Conservation (phyloP, 2,888 invertebrate species). For the Agrenia bidenticulata region DNA sequence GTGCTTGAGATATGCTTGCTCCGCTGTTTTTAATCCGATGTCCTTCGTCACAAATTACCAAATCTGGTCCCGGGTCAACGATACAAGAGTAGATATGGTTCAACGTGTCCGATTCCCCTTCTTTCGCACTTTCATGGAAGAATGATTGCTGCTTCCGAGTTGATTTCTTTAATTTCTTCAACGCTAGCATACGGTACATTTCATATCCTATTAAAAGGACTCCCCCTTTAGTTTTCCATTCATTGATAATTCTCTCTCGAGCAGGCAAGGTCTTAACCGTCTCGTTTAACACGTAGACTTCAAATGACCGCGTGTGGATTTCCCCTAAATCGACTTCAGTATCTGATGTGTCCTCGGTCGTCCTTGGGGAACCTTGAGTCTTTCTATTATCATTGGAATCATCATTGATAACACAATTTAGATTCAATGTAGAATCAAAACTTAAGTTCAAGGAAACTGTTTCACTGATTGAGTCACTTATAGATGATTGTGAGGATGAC, state of each 20-base stretch:
- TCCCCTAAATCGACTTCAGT: constrained; percentile 64
- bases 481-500: not conserved
- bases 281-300: constrained; percentile 88
- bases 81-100: constrained; percentile 76
- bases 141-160: constrained; percentile 58
- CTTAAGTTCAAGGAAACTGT: constrained; percentile 16
- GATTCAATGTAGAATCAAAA: constrained; percentile 18
- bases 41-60: constrained; percentile 91
- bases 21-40: constrained; percentile 98
- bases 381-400: not conserved
- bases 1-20: constrained; percentile 90
- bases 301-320: constrained; percentile 76
- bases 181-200: constrained; percentile 84
- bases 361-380: not conserved
- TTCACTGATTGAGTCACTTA: constrained; percentile 12
- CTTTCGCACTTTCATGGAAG: constrained; percentile 58
- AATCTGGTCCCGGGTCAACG: constrained; percentile 87
- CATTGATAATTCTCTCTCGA: constrained; percentile 74
- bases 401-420: constrained; percentile 5
- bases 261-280: constrained; percentile 87
- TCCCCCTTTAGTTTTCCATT: constrained; percentile 86
- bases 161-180: constrained; percentile 70
- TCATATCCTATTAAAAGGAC: constrained; percentile 97
- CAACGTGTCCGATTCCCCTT: constrained; percentile 61
- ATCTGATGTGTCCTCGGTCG: constrained; percentile 36